Conservation (phyloP, 53 echinoderm and acorn worm species). For the Actinopyga echinites region DNA sequence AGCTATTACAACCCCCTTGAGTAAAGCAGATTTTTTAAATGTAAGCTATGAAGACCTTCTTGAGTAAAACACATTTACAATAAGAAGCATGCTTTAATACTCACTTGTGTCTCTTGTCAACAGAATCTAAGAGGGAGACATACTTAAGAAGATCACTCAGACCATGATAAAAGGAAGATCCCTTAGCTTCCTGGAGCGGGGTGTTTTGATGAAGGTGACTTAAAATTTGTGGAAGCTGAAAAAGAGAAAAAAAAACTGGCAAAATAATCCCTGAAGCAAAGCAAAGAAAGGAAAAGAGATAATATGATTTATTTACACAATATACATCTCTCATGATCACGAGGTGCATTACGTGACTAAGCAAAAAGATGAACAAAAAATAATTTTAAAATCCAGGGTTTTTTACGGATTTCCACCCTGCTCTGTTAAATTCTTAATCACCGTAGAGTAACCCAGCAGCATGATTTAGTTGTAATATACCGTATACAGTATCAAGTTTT, state of each 20-base stretch:
- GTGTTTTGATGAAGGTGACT: conserved; percentile 62
- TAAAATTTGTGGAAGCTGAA: conserved; percentile 73
- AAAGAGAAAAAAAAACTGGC: background rate
- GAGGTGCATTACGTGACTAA: background rate
- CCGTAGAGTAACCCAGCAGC: no score
- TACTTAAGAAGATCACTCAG: conserved; percentile 69
- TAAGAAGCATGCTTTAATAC: conserved; percentile 1
- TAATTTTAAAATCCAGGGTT: background rate
- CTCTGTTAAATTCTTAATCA: no score
- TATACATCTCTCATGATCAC: background rate
- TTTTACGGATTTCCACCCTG: background rate
- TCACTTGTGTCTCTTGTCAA: conserved; percentile 79
- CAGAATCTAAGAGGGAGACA: conserved; percentile 74
- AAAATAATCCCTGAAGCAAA: background rate
- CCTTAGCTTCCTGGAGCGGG: conserved; percentile 15
- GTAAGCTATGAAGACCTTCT: background rate
- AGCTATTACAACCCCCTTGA: no score
- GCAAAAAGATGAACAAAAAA: background rate
- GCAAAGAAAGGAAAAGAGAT: no score
- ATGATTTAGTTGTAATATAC: no score
- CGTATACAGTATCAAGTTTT: no score
- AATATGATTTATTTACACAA: background rate
- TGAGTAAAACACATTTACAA: background rate
- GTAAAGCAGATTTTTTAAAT: no score
- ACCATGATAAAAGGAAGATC: conserved; percentile 41